A percentile compares a stretch with the other conserved stretches of the same genome.
Conservation (phyloP, 2,888 invertebrate genomes). For the Balanococcus diminutus region DNA sequence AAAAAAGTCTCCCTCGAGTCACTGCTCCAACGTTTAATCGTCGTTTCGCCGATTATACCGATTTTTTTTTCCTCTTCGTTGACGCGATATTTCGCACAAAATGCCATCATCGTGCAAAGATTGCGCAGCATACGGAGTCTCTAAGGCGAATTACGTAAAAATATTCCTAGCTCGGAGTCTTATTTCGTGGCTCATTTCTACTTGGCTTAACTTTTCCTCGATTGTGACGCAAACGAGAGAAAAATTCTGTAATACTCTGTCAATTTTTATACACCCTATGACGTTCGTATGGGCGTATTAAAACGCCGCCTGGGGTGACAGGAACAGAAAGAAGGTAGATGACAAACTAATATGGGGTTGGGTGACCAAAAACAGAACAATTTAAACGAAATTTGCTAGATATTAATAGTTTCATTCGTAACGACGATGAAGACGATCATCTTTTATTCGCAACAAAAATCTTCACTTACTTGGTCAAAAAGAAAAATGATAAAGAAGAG, state of each 20-base stretch:
- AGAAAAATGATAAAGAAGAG: too few relatives aligned
- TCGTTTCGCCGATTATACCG: neutral
- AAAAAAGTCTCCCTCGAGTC: neutral
- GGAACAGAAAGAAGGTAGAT: too few relatives aligned
- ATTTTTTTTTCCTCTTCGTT: neutral
- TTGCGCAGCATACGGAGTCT: too few relatives aligned
- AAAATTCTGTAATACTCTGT: neutral
- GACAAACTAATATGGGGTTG: too few relatives aligned
- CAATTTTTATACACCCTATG: neutral
- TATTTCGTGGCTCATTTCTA: neutral
- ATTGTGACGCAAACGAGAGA: neutral
- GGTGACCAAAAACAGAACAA: too few relatives aligned
- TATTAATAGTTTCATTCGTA: too few relatives aligned
- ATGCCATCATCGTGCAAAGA: neutral
- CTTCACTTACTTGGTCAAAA: too few relatives aligned
- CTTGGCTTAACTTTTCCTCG: neutral
- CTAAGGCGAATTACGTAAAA: neutral
- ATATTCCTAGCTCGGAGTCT: neutral
- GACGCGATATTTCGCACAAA: neutral
- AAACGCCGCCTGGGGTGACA: neutral
- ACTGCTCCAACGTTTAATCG: neutral
- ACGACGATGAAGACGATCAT: too few relatives aligned
- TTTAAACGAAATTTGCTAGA: too few relatives aligned
- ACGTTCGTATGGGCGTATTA: neutral
- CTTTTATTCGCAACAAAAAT: too few relatives aligned